phyloP scores from a whole-genome alignment of 2,797 vertebrate genomes.

The Perdix hodgsoniae region DNA sequence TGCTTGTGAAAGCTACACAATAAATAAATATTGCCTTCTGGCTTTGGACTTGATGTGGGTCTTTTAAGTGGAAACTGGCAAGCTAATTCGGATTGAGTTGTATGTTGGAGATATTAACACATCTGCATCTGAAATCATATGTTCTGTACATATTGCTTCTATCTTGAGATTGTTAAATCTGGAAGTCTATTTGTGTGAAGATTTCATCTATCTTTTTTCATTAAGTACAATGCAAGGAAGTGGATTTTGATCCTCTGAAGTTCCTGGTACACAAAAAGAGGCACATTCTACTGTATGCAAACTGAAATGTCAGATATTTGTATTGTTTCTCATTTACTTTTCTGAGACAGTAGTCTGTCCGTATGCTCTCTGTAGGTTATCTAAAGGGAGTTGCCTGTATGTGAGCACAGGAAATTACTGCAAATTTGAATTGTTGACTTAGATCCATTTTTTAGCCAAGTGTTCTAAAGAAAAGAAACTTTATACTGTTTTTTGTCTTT shows the following conservation, averaged over 20 bases:
- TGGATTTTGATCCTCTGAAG: background rate
- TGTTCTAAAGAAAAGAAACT: background rate
- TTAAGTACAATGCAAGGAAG: background rate
- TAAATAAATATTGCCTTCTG: background rate
- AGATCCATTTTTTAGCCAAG: background rate
- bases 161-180: background rate
- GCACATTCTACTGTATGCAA: background rate
- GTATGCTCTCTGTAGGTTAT: background rate
- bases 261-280: background rate
- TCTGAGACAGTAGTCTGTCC: background rate
- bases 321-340: background rate
- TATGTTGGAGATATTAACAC: background rate
- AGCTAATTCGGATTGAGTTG: background rate
- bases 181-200: background rate
- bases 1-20: background rate
- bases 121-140: background rate
- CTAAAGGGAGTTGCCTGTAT: background rate
- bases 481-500: background rate
- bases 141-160: background rate
- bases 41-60: background rate
- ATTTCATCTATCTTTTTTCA: background rate
- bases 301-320: background rate
- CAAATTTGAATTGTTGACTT: background rate
- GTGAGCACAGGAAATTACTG: background rate
- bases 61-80: background rate